Base-by-base conservation (phyloP, 30 jellyfish, hydroid and myxozoan species). In the Turritopsis rubra region DNA sequence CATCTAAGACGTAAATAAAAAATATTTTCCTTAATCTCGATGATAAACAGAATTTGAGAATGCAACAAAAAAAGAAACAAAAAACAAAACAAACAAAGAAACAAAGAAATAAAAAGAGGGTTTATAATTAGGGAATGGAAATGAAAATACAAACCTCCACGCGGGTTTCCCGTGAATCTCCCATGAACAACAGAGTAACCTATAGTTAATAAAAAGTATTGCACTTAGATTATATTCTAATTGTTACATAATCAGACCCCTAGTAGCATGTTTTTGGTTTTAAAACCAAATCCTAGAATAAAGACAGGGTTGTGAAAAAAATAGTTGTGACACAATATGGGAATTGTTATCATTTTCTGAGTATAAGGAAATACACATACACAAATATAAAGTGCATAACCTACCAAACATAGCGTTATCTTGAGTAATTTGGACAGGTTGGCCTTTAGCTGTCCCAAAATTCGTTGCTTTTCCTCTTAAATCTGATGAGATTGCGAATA, bases 111-210 rank as follows among this genome's bases (percentile, higher is more conserved):
- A n/a, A 68, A 1, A 27, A 68, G 21, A 18, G 21, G 73, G 73
- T 68, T 9, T 68, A 17, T 7, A 7, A 68, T 8, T 7, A 68
- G 77, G 31, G 30, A 7, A 19, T 27, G 28, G 1, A n/a, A 68
- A 68, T n/a, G 21, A 68, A 7, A 68, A 60, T 60, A 17, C 28
- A 68, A 68, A 68, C 77, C 77, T 68, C 77, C 77, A 68, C 30
- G 77, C 17, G 31, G 77, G 30, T 0, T 68, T 68, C 77, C 77
- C 19, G 77, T n/a, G 30, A 68, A 68, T n/a, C 19, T 68, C 19
- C 77, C 77, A 23, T 27, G 19, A 68, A 27, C 30, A n/a, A 68
- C 77, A 68, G 77, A 68, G 19, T 68, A 68, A 19, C 77, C 77
- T 68, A 27, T 7, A 68, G 30, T n/a, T 60, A 68, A 68, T 0